These are phyloP conservation scores for Antheraea pernyi DNA, from an alignment of 1,140 invertebrate species.

Conservation along the genomic window DNA sequence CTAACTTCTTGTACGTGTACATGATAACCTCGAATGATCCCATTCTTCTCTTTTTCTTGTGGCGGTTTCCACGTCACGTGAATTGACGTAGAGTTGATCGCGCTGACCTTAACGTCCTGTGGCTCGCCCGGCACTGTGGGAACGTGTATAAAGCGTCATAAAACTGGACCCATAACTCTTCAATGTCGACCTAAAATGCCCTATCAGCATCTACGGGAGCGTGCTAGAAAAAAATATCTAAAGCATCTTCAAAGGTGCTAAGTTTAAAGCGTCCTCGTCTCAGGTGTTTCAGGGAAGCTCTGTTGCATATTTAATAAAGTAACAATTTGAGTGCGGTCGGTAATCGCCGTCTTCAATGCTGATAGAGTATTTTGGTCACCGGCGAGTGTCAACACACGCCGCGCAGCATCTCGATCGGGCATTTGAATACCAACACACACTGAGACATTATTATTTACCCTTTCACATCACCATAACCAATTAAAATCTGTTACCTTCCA, in stretches of 20 bases:
- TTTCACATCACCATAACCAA: constrained; percentile 73
- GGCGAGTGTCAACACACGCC: constrained; percentile 51
- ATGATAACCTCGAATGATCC: constrained; percentile 98
- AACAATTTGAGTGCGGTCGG: constrained; percentile 53
- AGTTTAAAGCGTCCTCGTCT: constrained; percentile 55
- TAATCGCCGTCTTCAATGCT: constrained; percentile 65
- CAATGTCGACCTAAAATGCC: constrained; percentile 65
- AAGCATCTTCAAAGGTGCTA: constrained; percentile 58
- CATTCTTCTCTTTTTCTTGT: constrained; percentile 93
- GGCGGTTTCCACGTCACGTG: constrained; percentile 96
- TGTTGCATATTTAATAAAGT: constrained; percentile 33
- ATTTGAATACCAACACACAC: constrained; percentile 80
- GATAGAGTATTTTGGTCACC: constrained; percentile 72
- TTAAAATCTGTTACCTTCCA: constrained; percentile 76
- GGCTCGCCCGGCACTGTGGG: constrained; percentile 97
- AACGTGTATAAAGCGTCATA: constrained; percentile 45
- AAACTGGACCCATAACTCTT: constrained; percentile 32
- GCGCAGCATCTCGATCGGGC: constrained; percentile 76
- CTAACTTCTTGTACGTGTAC: constrained; percentile 96
- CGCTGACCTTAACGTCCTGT: constrained; percentile 90
- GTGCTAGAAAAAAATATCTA: constrained; percentile 65
- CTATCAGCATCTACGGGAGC: constrained; percentile 78
- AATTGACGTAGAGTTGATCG: constrained; percentile 96
- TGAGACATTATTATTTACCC: constrained; percentile 61
- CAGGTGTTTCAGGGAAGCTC: constrained; percentile 46